These are phyloP conservation scores for Alfaro cultratus DNA, from an alignment of 2,797 vertebrate species.

Conservation along the genomic window DNA sequence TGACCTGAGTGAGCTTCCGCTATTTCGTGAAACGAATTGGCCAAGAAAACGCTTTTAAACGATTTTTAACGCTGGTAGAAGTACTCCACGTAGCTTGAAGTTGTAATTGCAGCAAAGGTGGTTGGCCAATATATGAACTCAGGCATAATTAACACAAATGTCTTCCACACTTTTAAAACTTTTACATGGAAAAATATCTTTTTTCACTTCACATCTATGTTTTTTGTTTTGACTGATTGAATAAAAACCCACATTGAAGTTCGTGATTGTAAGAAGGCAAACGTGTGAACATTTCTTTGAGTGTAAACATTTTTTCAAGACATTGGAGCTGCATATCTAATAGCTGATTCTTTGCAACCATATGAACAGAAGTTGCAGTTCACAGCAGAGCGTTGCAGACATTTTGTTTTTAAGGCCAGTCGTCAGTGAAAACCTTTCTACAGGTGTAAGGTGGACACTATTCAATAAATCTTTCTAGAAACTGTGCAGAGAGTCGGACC, in stretches of 20 bases:
- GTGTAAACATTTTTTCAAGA: not conserved
- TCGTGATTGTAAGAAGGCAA: not conserved
- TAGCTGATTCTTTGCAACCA: not conserved
- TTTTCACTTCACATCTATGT: not conserved
- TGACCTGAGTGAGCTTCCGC: not conserved
- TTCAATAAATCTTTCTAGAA: slow-evolving; percentile 6
- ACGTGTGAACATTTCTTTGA: not conserved
- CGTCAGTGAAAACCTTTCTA: not conserved
- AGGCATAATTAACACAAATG: not conserved
- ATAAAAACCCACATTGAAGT: not conserved
- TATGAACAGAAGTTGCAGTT: not conserved
- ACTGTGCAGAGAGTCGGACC: slow-evolving; percentile 4
- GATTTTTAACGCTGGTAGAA: not conserved
- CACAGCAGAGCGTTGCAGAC: not conserved
- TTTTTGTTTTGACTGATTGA: not conserved
- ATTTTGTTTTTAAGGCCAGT: not conserved
- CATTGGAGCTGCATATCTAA: not conserved
- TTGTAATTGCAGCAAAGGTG: not conserved
- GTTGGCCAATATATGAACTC: not conserved
- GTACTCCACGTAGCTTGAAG: not conserved
- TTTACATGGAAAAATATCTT: not conserved
- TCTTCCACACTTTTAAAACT: not conserved
- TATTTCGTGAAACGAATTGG: not conserved
- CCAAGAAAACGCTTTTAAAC: not conserved
- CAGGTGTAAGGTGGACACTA: not conserved